phyloP scores from a whole-genome alignment of 1,140 invertebrate species.

The Panonychus citri region DNA sequence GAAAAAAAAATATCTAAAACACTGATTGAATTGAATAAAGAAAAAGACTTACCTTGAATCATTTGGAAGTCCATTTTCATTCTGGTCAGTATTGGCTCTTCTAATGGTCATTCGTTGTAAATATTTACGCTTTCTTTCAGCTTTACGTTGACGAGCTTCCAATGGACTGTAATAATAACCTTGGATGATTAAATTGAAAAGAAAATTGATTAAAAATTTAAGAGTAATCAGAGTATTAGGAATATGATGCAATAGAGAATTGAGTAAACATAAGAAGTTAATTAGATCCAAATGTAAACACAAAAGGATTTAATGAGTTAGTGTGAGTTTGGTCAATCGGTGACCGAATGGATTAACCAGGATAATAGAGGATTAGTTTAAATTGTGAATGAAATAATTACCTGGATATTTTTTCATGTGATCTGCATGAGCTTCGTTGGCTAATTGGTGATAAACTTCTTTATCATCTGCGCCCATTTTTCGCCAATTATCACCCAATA shows the following conservation, averaged over 20 bases:
- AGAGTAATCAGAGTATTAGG: too few relatives aligned
- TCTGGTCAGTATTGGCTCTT: neutral
- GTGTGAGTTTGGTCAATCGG: too few relatives aligned
- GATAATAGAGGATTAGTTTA: too few relatives aligned
- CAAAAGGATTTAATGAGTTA: too few relatives aligned
- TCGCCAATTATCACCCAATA: slow-evolving; percentile 30
- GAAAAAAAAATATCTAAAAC: too few relatives aligned
- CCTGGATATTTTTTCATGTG: slow-evolving; percentile 40
- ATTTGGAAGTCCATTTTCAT: neutral
- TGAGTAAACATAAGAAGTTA: neutral
- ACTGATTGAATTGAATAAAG: too few relatives aligned
- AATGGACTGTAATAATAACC: slow-evolving; percentile 12
- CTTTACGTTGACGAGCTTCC: slow-evolving; percentile 7
- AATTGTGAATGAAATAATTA: too few relatives aligned
- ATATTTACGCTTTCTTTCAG: slow-evolving; percentile 4
- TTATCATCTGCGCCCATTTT: slow-evolving; percentile 23
- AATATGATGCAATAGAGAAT: too few relatives aligned
- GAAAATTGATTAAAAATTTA: neutral
- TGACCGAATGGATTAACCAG: too few relatives aligned
- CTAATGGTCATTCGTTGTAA: neutral
- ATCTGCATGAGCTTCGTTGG: slow-evolving; percentile 31
- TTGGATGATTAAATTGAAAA: neutral
- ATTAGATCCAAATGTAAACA: neutral
- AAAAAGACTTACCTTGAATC: too few relatives aligned
- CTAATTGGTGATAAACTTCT: slow-evolving; percentile 26